A percentile compares a stretch with the other conserved stretches of the same genome.
phyloP scores from a whole-genome alignment of 2,888 invertebrate genomes.

The Caenorhabditis sulstoni region DNA sequence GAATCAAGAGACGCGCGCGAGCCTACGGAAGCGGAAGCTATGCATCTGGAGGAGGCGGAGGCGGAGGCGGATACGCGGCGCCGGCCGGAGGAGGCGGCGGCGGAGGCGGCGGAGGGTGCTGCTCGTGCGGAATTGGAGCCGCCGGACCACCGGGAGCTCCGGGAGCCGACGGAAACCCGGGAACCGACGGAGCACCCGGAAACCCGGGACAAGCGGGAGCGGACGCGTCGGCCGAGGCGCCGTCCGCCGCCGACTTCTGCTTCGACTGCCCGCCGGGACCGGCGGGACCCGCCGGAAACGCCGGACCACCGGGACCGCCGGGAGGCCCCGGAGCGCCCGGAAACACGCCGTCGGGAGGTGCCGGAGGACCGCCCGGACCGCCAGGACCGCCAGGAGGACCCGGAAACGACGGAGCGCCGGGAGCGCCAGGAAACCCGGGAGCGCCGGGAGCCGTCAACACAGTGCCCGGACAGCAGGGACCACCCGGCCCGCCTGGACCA shows the following conservation, averaged over 20 bases:
- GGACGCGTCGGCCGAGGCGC: conserved; percentile 39
- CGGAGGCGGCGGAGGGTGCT: conserved; percentile 55
- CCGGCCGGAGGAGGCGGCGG: conserved; percentile 43
- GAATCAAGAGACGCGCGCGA: conserved; percentile 57
- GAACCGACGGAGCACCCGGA: conserved; percentile 57
- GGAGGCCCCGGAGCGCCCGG: conserved; percentile 61
- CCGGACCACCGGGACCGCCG: conserved; percentile 63
- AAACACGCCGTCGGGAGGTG: conserved; percentile 54
- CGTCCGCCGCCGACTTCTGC: conserved; percentile 62
- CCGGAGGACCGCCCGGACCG: conserved; percentile 65
- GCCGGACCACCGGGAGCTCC: conserved; percentile 67
- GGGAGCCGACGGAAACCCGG: conserved; percentile 64
- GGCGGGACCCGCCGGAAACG: conserved; percentile 74
- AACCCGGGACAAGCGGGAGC: conserved; percentile 59
- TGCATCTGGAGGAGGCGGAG: conserved; percentile 33
- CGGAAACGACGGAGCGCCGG: conserved; percentile 59
- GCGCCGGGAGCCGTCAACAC: conserved; percentile 68
- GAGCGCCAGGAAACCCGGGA: conserved; percentile 71
- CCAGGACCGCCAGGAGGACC: conserved; percentile 62
- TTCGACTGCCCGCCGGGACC: conserved; percentile 75
- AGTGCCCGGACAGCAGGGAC: conserved; percentile 66
- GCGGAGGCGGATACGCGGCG: conserved; percentile 26
- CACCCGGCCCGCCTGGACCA: conserved; percentile 68
- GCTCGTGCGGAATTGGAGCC: conserved; percentile 61
- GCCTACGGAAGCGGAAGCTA: conserved; percentile 47